phyloP scores from a whole-genome alignment of 2,888 invertebrate species.

The Nymphalis urticae region DNA sequence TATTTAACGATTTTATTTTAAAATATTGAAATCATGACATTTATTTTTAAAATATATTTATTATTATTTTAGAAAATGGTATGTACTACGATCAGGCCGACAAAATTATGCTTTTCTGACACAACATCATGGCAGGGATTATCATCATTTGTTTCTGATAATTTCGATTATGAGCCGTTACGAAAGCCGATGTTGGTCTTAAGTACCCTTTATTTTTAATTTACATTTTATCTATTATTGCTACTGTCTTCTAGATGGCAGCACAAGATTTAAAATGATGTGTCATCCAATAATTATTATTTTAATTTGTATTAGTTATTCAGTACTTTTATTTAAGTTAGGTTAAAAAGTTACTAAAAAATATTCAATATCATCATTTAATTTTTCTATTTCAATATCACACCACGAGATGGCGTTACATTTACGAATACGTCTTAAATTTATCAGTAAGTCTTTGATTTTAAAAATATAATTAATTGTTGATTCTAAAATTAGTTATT shows the following conservation, averaged over 20 bases:
- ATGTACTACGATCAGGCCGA: constrained; percentile 90
- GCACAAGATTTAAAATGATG: not conserved
- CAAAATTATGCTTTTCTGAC: constrained; percentile 86
- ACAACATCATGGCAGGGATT: constrained; percentile 87
- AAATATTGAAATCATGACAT: no score
- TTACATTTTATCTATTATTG: constrained; percentile 1
- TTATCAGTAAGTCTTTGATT: not conserved
- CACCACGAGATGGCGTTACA: constrained; percentile 10
- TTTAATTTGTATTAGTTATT: no score
- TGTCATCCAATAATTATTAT: no score
- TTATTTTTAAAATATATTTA: constrained; percentile 18
- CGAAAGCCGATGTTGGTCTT: constrained; percentile 85
- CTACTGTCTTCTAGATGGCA: constrained; percentile 14
- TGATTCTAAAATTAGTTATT: no score
- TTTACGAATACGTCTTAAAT: not conserved
- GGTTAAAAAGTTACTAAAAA: no score
- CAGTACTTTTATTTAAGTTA: no score
- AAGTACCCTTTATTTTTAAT: constrained; percentile 67
- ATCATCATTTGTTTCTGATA: constrained; percentile 88
- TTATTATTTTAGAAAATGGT: constrained; percentile 89
- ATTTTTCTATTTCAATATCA: not conserved
- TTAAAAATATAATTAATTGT: no score
- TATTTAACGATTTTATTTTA: not conserved
- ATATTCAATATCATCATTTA: not conserved
- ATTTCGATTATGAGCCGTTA: constrained; percentile 87